Evolutionary conservation across 53 echinoderm and acorn worm genomes (phyloP).

Genomic region (Hippasteria phrygiana): DNA sequence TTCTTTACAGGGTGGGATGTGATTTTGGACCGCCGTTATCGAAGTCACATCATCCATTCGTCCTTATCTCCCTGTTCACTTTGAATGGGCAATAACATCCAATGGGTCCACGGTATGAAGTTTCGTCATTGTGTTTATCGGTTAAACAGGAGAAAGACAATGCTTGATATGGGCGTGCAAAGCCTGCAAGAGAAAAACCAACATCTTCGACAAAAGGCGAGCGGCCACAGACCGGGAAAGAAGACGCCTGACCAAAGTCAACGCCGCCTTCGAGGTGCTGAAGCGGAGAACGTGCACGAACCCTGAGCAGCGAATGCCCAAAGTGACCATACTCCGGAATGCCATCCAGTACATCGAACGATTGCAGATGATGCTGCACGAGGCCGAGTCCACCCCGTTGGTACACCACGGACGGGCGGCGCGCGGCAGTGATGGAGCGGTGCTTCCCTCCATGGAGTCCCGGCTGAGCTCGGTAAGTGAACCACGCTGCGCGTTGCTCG

Average conservation of each 20-base stretch:
- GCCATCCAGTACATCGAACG: constrained; percentile 95
- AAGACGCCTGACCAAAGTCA: constrained; percentile 87
- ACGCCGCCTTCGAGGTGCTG: constrained; percentile 89
- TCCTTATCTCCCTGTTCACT: too few species aligned
- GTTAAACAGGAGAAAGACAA: constrained; percentile 62
- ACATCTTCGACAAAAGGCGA: constrained; percentile 84
- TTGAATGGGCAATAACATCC: too few species aligned
- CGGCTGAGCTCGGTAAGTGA: constrained; percentile 54
- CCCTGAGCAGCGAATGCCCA: constrained; percentile 85
- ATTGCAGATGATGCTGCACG: constrained; percentile 88
- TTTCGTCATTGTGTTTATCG: background rate
- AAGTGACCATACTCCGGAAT: constrained; percentile 88
- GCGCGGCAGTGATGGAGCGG: constrained; percentile 65
- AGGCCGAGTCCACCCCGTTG: constrained; percentile 76
- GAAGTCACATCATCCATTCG: too few species aligned
- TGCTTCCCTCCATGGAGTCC: constrained; percentile 45
- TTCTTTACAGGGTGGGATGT: too few species aligned
- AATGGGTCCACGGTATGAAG: background rate
- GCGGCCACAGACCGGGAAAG: constrained; percentile 93
- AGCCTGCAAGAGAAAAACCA: constrained; percentile 85
- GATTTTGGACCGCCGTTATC: too few species aligned
- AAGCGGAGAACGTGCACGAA: constrained; percentile 87
- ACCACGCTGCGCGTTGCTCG: background rate
- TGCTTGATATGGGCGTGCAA: constrained; percentile 94
- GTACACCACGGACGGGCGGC: constrained; percentile 48